These are phyloP conservation scores for Lagopus leucura DNA, from an alignment of 2,113 vertebrate species.

Conservation along the genomic window DNA sequence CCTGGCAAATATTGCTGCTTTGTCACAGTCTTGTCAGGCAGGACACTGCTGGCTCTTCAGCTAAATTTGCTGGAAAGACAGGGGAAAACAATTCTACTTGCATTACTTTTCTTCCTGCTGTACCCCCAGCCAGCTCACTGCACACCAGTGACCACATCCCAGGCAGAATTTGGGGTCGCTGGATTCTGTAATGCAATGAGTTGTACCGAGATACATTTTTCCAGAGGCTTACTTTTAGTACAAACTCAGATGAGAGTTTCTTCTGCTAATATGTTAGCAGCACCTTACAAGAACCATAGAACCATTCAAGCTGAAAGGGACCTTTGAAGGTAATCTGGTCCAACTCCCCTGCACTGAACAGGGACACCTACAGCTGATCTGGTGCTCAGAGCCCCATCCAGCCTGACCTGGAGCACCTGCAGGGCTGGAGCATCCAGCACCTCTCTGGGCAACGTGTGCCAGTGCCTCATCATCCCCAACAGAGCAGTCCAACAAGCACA, in stretches of 20 bases:
- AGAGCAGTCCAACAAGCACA: neutral
- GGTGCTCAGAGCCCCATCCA: too few relatives aligned
- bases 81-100: neutral
- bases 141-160: neutral
- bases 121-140: neutral
- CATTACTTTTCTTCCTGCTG: neutral
- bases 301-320: too few relatives aligned
- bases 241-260: neutral
- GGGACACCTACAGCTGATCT: too few relatives aligned
- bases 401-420: too few relatives aligned
- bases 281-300: neutral
- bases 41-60: accelerated
- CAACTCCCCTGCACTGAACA: too few relatives aligned
- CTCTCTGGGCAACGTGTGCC: too few relatives aligned
- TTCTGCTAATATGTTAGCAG: neutral
- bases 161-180: neutral
- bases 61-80: neutral
- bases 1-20: neutral
- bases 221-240: neutral
- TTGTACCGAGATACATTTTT: accelerated
- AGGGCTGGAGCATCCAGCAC: too few relatives aligned
- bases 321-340: too few relatives aligned
- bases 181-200: neutral
- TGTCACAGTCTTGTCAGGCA: neutral
- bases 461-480: neutral